Evolutionary conservation across 1,140 invertebrate genomes (phyloP).

Genomic region (Papilio glaucus): DNA sequence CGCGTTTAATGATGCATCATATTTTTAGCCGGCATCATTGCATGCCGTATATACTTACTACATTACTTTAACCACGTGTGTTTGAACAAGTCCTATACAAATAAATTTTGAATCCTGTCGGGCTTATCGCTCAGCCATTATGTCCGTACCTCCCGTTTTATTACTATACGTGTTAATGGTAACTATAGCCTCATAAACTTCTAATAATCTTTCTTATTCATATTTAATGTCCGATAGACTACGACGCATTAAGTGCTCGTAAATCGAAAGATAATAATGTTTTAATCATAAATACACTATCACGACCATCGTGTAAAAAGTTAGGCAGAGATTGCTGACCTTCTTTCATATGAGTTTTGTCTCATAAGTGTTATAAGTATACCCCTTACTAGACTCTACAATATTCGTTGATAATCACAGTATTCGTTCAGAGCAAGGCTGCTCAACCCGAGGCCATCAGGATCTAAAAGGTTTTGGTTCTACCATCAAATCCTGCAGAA

Average conservation of each 20-base stretch:
- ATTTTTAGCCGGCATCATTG: background rate
- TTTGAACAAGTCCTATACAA: background rate
- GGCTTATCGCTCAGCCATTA: conserved; percentile 4
- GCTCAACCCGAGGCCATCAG: too few species aligned
- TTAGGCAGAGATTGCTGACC: background rate
- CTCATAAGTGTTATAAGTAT: too few species aligned
- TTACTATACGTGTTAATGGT: background rate
- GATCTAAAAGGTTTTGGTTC: too few species aligned
- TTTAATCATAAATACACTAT: conserved; percentile 1
- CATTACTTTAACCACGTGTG: conserved; percentile 6
- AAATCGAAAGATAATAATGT: conserved; percentile 20
- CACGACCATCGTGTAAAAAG: background rate
- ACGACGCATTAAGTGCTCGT: background rate
- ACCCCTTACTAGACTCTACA: too few species aligned
- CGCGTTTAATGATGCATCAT: background rate
- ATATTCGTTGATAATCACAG: too few species aligned
- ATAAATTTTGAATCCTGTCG: background rate
- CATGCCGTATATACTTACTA: background rate
- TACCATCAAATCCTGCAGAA: too few species aligned
- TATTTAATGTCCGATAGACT: background rate
- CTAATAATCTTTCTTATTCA: conserved; percentile 15
- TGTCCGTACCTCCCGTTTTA: conserved; percentile 11
- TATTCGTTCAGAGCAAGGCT: too few species aligned
- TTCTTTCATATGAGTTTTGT: too few species aligned
- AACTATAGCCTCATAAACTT: conserved; percentile 11